These are phyloP conservation scores for Carettochelys insculpta DNA, from an alignment of 2,113 vertebrate species.

Conservation along the genomic window DNA sequence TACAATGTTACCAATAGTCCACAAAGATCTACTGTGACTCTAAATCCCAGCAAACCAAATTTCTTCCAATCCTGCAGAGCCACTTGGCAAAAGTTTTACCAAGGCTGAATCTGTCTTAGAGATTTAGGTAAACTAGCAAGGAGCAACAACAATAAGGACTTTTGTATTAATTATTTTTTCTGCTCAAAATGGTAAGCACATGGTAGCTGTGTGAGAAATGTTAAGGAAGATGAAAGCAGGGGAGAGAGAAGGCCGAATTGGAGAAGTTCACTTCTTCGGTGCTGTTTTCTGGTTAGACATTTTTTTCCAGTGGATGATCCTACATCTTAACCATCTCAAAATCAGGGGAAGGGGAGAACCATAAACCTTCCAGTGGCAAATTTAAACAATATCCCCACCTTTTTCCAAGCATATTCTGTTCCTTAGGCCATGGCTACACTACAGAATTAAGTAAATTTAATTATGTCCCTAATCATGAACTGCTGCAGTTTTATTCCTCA, in stretches of 20 bases:
- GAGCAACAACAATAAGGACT: background rate
- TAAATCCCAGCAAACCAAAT: slow-evolving; percentile 17
- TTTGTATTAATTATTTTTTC: background rate
- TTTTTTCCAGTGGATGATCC: background rate
- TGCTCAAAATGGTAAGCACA: background rate
- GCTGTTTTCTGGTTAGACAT: background rate
- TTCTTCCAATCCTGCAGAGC: slow-evolving; percentile 27
- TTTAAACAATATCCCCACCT: background rate
- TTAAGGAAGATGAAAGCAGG: background rate
- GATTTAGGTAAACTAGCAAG: background rate
- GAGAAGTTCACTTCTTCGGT: background rate
- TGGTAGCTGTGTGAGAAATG: background rate
- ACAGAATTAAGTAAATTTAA: no score
- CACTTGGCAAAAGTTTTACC: slow-evolving; percentile 7
- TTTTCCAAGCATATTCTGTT: background rate
- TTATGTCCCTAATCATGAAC: no score
- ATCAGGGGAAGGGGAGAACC: background rate
- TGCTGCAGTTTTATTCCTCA: no score
- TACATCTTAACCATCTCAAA: background rate
- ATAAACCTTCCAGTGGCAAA: no score
- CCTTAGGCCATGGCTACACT: no score
- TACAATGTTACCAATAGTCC: background rate
- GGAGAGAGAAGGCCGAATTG: background rate
- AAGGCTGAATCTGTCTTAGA: slow-evolving; percentile 19
- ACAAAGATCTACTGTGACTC: background rate